Conservation (phyloP, 2,797 vertebrate species). For the Phylloscopus collybita region DNA sequence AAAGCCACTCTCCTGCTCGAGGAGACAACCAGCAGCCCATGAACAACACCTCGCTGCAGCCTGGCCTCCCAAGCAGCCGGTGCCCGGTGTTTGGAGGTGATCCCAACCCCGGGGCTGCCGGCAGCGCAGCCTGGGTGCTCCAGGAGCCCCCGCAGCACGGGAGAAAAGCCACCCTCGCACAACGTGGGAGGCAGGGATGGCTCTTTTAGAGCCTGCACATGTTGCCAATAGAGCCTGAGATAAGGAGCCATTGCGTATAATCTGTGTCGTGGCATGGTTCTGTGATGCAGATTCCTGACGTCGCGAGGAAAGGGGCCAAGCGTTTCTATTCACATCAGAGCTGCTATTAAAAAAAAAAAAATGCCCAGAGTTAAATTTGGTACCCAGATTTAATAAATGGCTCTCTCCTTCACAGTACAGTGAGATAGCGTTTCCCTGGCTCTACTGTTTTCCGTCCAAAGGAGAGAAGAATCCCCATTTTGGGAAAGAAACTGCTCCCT, state of each 20-base stretch:
- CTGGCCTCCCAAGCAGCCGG: not conserved
- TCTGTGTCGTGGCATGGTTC: not conserved
- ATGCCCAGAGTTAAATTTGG: conserved; percentile 33
- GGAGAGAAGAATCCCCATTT: conserved; percentile 64
- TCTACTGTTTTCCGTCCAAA: conserved; percentile 42
- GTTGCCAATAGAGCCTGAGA: not conserved
- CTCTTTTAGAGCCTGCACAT: not conserved
- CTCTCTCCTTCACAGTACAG: conserved; percentile 2
- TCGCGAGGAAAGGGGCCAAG: conserved; percentile 26
- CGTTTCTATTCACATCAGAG: conserved; percentile 5
- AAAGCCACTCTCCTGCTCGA: not conserved
- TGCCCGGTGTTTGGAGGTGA: not conserved
- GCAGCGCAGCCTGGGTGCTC: not conserved
- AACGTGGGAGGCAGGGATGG: not conserved
- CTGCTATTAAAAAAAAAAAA: conserved; percentile 23
- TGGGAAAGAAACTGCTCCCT: conserved; percentile 61
- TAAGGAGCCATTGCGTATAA: not conserved
- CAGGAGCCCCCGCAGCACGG: not conserved
- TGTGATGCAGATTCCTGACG: conserved; percentile 9
- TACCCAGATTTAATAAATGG: conserved; percentile 33
- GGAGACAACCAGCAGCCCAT: not conserved
- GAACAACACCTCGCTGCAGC: not conserved
- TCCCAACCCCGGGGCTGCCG: not conserved
- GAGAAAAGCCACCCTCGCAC: conserved; percentile 12
- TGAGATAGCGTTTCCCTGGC: conserved; percentile 16